phyloP scores from a whole-genome alignment of 1,140 invertebrate species.

The Ceratosolen fusciceps region DNA sequence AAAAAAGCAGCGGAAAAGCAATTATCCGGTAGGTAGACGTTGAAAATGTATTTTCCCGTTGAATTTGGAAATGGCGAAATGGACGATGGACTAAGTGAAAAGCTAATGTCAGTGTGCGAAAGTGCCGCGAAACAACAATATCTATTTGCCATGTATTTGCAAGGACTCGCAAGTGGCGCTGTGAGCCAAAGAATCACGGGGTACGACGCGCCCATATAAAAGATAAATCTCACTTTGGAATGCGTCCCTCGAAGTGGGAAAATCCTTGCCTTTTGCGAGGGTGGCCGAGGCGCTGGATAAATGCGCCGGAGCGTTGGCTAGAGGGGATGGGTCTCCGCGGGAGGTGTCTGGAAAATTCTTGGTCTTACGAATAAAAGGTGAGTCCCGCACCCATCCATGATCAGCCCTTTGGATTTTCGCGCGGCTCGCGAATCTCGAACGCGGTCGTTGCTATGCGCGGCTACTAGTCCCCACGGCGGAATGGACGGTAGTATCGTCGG shows the following conservation, averaged over 20 bases:
- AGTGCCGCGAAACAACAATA: too few relatives aligned
- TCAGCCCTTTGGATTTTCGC: neutral
- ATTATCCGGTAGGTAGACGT: too few relatives aligned
- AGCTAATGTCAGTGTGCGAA: too few relatives aligned
- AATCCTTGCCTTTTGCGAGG: constrained; percentile 3
- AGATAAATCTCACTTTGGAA: constrained; percentile 23
- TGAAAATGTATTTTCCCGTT: too few relatives aligned
- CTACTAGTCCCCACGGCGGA: neutral
- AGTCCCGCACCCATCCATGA: neutral
- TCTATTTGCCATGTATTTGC: too few relatives aligned
- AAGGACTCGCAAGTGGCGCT: too few relatives aligned
- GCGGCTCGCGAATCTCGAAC: constrained; percentile 6
- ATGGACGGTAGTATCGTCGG: neutral
- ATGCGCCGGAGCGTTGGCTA: too few relatives aligned
- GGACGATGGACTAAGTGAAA: too few relatives aligned
- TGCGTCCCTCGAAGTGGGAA: neutral
- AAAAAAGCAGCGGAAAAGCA: too few relatives aligned
- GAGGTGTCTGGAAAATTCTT: too few relatives aligned
- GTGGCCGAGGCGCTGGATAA: neutral
- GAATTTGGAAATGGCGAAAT: too few relatives aligned
- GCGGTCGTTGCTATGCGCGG: neutral
- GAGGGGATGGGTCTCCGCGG: neutral
- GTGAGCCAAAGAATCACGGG: too few relatives aligned
- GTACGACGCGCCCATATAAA: neutral
- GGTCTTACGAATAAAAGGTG: neutral